Evolutionary conservation across 92 coral and sea anemone genomes (phyloP).

Genomic region (Phenganax stokvisi): DNA sequence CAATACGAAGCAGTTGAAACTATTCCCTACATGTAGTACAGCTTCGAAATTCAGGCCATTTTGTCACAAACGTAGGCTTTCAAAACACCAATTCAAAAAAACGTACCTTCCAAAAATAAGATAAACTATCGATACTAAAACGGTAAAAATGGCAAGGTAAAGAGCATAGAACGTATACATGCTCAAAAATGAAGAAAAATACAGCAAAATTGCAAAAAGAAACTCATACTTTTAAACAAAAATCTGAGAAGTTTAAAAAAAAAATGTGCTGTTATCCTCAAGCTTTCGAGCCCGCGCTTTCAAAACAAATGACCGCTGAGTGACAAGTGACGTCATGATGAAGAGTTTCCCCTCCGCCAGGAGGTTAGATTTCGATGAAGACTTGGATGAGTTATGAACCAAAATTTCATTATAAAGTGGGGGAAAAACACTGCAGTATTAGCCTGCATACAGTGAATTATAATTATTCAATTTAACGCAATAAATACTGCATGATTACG

Average conservation of each 20-base stretch:
- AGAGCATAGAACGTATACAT: constrained; percentile 27
- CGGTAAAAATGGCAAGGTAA: constrained; percentile 16
- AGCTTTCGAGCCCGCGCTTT: constrained; percentile 16
- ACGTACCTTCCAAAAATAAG: constrained; percentile 34
- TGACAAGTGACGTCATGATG: too few relatives aligned
- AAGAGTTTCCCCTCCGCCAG: too few relatives aligned
- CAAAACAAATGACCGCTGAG: constrained; percentile 33
- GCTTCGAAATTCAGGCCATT: neutral
- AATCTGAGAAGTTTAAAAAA: neutral
- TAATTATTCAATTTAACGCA: too few relatives aligned
- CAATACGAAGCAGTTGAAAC: too few relatives aligned
- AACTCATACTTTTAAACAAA: neutral
- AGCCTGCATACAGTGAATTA: too few relatives aligned
- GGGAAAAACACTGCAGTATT: too few relatives aligned
- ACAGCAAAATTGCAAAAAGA: neutral
- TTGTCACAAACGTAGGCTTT: neutral
- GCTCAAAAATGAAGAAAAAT: neutral
- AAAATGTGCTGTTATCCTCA: neutral
- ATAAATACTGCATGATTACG: too few relatives aligned
- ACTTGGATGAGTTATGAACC: too few relatives aligned
- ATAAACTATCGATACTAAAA: neutral
- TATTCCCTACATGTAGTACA: neutral
- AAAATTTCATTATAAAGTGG: too few relatives aligned
- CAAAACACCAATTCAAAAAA: neutral
- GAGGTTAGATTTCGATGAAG: too few relatives aligned